Conservation (phyloP, 2,113 vertebrate species). For the Corythaixoides concolor region DNA sequence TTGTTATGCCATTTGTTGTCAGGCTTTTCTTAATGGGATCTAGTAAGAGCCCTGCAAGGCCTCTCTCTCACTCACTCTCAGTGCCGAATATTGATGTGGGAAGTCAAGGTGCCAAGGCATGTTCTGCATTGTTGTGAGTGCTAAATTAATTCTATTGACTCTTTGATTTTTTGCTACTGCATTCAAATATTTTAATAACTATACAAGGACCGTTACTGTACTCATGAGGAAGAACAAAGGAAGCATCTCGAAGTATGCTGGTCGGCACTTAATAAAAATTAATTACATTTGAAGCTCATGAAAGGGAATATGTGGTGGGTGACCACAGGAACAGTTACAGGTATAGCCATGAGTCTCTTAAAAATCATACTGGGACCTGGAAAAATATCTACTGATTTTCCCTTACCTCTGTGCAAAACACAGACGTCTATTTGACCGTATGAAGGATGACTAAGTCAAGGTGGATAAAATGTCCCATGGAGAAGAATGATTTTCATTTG, state of each 20-base stretch:
- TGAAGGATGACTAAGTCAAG: not conserved
- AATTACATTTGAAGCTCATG: not conserved
- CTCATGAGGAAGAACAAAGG: not conserved
- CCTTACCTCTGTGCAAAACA: not conserved
- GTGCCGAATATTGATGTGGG: not conserved
- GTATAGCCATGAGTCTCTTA: not conserved
- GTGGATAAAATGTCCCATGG: not conserved
- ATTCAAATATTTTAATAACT: not conserved
- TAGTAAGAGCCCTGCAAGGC: fast-evolving
- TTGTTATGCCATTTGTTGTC: not conserved
- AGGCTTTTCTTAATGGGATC: not conserved
- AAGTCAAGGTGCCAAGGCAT: fast-evolving
- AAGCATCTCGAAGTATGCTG: not conserved
- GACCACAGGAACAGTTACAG: not conserved
- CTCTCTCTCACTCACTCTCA: not conserved
- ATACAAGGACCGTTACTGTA: not conserved
- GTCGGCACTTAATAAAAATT: not conserved
- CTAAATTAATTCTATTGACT: not conserved
- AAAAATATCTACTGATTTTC: not conserved
- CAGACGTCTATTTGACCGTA: not conserved
- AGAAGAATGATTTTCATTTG: not conserved
- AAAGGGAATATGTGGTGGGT: not conserved
- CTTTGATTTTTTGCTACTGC: not conserved
- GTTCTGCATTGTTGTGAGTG: not conserved
- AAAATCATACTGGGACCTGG: not conserved